Evolutionary conservation across 2,888 invertebrate species (phyloP), one percentile per base, ranked within the genome.

Genomic region (Odontomyia ornata): DNA sequence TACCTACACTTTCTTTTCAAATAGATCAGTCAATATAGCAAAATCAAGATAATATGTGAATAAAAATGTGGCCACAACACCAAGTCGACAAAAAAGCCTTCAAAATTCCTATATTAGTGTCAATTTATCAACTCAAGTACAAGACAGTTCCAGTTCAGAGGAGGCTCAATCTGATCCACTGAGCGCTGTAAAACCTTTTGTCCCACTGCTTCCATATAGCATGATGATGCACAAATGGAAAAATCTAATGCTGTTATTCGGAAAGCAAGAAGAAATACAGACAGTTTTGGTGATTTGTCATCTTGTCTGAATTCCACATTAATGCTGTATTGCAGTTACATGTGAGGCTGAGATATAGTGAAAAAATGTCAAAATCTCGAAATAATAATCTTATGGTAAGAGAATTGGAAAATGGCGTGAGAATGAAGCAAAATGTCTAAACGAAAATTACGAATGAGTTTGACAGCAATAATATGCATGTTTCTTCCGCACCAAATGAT

Each of bases 111-210:
- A 91, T 82, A 92, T 91, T 80, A 91, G 91, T 83, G 92, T 91
- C 84, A 92, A 91, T 85, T 88, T 93, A 80, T 90, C 90, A 82
- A 90, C 90, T 80, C 89, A 90, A n/a, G 91, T 89, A 13, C 92
- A 92, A 80, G 95, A 95, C 84, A 94, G 94, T 86, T 93, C 94
- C 69, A 94, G 94, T 82, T 94, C 94, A 0, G 95, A 95, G 83
- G 92, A 93, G 82, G 87, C 88, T 5, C 84, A 84, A 67, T 84
- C 83, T 65, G 83, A 82, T 57, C 82, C 82, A 52, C 82, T 81
- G 62, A 83, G 81, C 62, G 80, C 79, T 60, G 82, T 81, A 27
- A 90, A 91, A 82, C 91, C 91, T 1, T 88, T 89, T 23, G 89
- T 91, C 76, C 89, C 91, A 64, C 91, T 91, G 15, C 87, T 93